Evolutionary conservation across 2,113 vertebrate species (phyloP).

Genomic region (Dromiciops gliroides): DNA sequence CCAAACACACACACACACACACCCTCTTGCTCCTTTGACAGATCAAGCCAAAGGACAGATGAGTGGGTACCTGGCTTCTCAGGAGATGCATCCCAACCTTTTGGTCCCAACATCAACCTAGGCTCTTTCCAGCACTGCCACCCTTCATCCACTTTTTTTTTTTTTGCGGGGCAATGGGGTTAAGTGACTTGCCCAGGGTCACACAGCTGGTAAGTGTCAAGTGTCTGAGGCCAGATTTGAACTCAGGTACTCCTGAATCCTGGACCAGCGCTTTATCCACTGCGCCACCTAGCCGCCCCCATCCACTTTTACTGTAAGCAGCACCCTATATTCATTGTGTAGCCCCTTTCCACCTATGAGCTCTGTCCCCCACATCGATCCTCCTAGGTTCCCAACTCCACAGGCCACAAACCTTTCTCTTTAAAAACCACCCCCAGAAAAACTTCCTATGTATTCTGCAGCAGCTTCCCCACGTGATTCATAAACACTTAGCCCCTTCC

Average conservation of each 20-base stretch:
- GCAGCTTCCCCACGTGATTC: too few species aligned
- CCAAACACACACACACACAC: too few species aligned
- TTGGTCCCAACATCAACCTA: background rate
- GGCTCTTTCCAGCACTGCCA: background rate
- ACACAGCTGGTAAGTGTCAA: too few species aligned
- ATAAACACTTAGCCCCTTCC: slow-evolving; percentile 56
- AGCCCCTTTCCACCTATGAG: background rate
- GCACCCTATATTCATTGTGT: background rate
- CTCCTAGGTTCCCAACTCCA: background rate
- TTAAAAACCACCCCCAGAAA: background rate
- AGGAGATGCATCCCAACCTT: background rate
- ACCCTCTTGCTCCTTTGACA: background rate
- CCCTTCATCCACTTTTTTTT: background rate
- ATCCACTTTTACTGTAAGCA: background rate
- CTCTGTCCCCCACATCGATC: background rate
- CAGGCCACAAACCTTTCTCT: background rate
- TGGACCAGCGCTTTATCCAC: too few species aligned
- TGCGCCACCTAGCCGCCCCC: too few species aligned
- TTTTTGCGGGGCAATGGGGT: too few species aligned
- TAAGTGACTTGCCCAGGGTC: too few species aligned
- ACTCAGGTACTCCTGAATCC: too few species aligned
- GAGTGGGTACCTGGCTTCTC: background rate
- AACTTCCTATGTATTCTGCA: background rate
- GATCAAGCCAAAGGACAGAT: background rate
- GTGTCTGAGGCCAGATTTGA: too few species aligned